Base-by-base conservation (phyloP, 2,888 invertebrate genomes). In the Lasioglossum leucozonium region DNA sequence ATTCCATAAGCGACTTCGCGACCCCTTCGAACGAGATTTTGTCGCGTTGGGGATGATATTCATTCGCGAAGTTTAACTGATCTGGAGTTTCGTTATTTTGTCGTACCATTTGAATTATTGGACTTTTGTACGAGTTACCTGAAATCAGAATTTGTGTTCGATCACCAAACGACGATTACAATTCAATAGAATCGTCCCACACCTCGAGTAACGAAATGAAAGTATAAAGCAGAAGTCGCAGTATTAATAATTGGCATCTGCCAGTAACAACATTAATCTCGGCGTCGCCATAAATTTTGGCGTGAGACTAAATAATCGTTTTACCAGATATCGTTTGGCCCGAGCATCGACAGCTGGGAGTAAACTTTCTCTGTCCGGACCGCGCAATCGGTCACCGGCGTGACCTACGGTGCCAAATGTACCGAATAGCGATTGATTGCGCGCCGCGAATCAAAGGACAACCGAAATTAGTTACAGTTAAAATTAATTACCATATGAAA, bases 371-470 rank as follows among this genome's bases (percentile, higher is more conserved):
- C 62, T 34, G 62, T 30, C 18, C 18, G 16, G 62, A 62, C 62
- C 30, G 16, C 62, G 30, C 62, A n/a, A 30, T 30, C 62, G 62
- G 30, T 62, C 26, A 30, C 30, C 62, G 62, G 62, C n/a, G n/a
- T 62, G 62, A 62, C 62, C 62, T 62, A 62, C 62, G 62, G 30
- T 62, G 62, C 30, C 62, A 62, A 62, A 62, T 62, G 62, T 62
- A 62, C 62, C 62, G 62, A 34, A 34, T 62, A 62, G 62, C 62
- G 18, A 62, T 62, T 62, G 62, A 62, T 62, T 62, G 62, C 62
- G 62, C 62, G 8, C 30, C 62, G 30, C 62, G 62, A 62, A 62
- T 62, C 62, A 62, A 62, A 62, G 62, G 62, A 62, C 62, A 62
- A 62, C 30, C 62, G 62, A 62, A 62, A 62, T 62, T 62, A 62